A percentile compares a stretch with the other conserved stretches of the same genome.
phyloP scores from a whole-genome alignment of 2,797 vertebrate species.

The Brachyrhaphis roseni region DNA sequence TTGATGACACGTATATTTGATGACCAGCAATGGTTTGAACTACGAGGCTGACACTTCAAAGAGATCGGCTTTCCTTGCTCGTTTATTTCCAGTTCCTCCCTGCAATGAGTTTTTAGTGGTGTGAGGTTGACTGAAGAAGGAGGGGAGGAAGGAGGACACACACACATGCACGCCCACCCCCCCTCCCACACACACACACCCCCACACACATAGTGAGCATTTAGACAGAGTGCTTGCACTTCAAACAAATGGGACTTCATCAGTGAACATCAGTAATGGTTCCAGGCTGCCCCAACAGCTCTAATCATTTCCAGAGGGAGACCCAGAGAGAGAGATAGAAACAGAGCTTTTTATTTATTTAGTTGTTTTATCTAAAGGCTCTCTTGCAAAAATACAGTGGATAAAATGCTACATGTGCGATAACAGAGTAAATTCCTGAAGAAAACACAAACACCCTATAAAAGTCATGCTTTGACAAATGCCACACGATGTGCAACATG shows the following conservation, averaged over 20 bases:
- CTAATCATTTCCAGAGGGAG: conserved; percentile 88
- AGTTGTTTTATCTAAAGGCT: conserved; percentile 32
- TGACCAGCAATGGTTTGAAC: conserved; percentile 70
- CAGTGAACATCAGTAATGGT: conserved; percentile 88
- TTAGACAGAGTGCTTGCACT: conserved; percentile 73
- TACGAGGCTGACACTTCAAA: conserved; percentile 83
- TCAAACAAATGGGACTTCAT: conserved; percentile 89
- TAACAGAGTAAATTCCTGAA: conserved; percentile 12
- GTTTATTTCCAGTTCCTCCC: conserved; percentile 77
- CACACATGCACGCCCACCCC: conserved; percentile 31
- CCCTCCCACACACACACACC: background rate
- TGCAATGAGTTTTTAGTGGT: conserved; percentile 73
- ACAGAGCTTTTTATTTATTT: conserved; percentile 12
- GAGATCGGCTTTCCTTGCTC: conserved; percentile 67
- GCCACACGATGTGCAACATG: background rate
- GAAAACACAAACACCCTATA: conserved; percentile 14
- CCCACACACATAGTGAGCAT: conserved; percentile 36
- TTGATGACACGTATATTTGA: conserved; percentile 70
- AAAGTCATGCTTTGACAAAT: conserved; percentile 14
- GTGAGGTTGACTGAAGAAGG: conserved; percentile 72
- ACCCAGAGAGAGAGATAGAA: conserved; percentile 32
- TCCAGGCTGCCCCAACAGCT: conserved; percentile 83
- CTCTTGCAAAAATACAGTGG: conserved; percentile 43
- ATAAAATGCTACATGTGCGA: conserved; percentile 28
- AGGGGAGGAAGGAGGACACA: conserved; percentile 66